These are phyloP conservation scores for Ophion costatus DNA, from an alignment of 2,888 invertebrate genomes.

Conservation along the genomic window DNA sequence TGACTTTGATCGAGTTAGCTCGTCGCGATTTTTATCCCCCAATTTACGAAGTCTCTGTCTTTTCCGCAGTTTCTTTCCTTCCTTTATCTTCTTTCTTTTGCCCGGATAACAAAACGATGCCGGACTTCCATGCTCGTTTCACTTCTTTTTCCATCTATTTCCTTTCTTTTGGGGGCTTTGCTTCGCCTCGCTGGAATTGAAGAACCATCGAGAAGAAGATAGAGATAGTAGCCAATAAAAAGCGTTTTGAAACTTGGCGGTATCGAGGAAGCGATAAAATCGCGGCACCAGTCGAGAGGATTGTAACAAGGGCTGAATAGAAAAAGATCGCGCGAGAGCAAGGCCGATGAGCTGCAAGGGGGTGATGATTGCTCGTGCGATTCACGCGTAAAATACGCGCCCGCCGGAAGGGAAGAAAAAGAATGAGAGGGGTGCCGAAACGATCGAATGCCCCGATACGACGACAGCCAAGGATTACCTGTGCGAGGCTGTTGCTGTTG, in stretches of 20 bases:
- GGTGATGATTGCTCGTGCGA: slow-evolving; percentile 54
- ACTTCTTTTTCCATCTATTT: not conserved
- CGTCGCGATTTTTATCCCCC: slow-evolving; percentile 64
- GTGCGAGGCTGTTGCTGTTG: slow-evolving; percentile 20
- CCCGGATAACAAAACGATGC: slow-evolving; percentile 38
- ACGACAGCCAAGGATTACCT: slow-evolving; percentile 20
- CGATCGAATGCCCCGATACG: slow-evolving; percentile 54
- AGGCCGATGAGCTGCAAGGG: slow-evolving; percentile 12
- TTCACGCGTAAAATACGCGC: slow-evolving; percentile 49
- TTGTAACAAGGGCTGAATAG: not conserved
- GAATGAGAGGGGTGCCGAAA: slow-evolving; percentile 46
- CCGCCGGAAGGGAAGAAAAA: not conserved
- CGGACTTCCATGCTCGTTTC: slow-evolving; percentile 10
- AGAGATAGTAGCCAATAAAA: slow-evolving; percentile 22
- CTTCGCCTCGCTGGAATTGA: slow-evolving; percentile 6
- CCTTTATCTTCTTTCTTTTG: slow-evolving; percentile 17
- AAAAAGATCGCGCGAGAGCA: slow-evolving; percentile 8
- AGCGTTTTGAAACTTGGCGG: slow-evolving; percentile 36
- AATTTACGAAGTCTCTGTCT: slow-evolving; percentile 55
- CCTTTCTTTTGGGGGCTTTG: not conserved
- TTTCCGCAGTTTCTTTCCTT: not conserved
- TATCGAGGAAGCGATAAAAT: slow-evolving; percentile 34
- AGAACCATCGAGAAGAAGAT: not conserved
- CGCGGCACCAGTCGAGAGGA: slow-evolving; percentile 8
- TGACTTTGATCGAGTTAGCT: slow-evolving; percentile 66